A percentile compares a stretch with the other conserved stretches of the same genome.
These are phyloP conservation scores for Limnodromus scolopaceus DNA, from an alignment of 2,797 vertebrate species.

Conservation along the genomic window DNA sequence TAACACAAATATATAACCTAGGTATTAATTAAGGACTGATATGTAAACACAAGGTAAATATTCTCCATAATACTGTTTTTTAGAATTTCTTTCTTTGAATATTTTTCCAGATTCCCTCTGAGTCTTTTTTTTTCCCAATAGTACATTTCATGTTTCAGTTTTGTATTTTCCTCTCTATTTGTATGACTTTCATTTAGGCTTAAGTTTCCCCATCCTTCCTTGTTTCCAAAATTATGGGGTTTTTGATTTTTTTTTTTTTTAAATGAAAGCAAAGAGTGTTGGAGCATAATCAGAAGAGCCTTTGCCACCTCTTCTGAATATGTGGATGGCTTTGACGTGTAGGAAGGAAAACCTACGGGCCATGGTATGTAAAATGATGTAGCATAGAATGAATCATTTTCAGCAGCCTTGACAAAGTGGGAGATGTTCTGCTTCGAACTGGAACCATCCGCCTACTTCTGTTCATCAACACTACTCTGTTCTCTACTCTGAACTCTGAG, in stretches of 20 bases:
- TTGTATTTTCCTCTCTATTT: background rate
- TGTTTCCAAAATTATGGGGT: background rate
- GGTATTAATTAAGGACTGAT: background rate
- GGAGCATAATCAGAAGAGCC: background rate
- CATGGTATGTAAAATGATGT: background rate
- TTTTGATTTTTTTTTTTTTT: background rate
- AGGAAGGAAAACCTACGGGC: background rate
- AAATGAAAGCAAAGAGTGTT: background rate
- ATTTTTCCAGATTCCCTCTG: background rate
- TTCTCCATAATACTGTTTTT: background rate
- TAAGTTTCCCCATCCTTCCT: background rate
- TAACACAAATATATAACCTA: background rate
- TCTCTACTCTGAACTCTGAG: background rate
- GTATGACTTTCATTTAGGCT: background rate
- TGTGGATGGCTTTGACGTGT: background rate
- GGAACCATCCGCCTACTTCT: constrained; percentile 40
- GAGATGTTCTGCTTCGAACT: constrained; percentile 1
- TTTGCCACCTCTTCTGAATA: background rate
- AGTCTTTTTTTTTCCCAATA: background rate
- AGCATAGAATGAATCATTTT: constrained; percentile 35
- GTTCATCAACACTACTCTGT: background rate
- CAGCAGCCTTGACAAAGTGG: background rate
- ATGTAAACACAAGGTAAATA: background rate
- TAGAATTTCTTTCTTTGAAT: background rate
- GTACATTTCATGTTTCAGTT: background rate